phyloP scores from a whole-genome alignment of 2,888 invertebrate species.

The Aethes cnicana region DNA sequence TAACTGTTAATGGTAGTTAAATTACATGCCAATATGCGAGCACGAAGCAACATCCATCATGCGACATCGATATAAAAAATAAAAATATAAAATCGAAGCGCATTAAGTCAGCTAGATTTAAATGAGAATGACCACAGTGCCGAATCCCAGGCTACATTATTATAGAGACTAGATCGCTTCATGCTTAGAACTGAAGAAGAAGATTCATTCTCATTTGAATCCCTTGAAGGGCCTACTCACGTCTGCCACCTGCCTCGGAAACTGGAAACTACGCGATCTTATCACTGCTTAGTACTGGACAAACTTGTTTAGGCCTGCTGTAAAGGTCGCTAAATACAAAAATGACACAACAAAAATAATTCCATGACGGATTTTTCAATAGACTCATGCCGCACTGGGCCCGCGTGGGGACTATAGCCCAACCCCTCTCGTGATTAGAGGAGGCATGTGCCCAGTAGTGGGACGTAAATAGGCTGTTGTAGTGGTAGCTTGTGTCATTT shows the following conservation, averaged over 20 bases:
- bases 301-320: slow-evolving; percentile 28
- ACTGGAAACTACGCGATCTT: background rate
- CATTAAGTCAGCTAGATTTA: slow-evolving; percentile 57
- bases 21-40: slow-evolving; percentile 72
- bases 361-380: too few relatives aligned
- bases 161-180: slow-evolving; percentile 38
- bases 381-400: too few relatives aligned
- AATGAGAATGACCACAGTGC: slow-evolving; percentile 76
- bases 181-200: slow-evolving; percentile 40
- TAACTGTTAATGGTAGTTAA: slow-evolving; percentile 37
- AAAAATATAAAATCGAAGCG: slow-evolving; percentile 47
- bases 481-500: background rate
- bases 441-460: too few relatives aligned
- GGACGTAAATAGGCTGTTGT: background rate
- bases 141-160: slow-evolving; percentile 36
- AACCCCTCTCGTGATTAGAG: too few relatives aligned
- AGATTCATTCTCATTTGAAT: slow-evolving; percentile 77
- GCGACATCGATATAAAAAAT: slow-evolving; percentile 66
- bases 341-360: background rate
- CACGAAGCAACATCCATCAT: slow-evolving; percentile 74
- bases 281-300: background rate
- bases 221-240: slow-evolving; percentile 58
- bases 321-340: background rate
- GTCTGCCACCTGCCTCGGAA: slow-evolving; percentile 44
- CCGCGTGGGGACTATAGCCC: too few relatives aligned